phyloP scores from a whole-genome alignment of 2,888 invertebrate genomes.

The Ennomos erosarius region DNA sequence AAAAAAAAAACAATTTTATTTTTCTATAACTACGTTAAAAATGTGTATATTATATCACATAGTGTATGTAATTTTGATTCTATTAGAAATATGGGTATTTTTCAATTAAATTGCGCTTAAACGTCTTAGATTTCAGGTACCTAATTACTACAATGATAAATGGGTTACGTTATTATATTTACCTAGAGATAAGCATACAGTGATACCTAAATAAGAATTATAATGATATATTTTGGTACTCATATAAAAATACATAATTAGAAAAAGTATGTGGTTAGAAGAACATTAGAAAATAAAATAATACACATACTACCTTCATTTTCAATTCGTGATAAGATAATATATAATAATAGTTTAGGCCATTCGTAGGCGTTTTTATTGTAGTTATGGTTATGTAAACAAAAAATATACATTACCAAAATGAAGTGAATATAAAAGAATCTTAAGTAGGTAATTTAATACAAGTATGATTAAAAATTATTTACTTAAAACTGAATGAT shows the following conservation, averaged over 20 bases:
- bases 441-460: too few relatives aligned
- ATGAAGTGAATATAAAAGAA: too few relatives aligned
- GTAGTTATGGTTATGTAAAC: too few relatives aligned
- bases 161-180: conserved; percentile 6
- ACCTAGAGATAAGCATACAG: conserved; percentile 5
- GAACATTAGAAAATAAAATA: too few relatives aligned
- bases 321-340: too few relatives aligned
- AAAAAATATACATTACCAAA: too few relatives aligned
- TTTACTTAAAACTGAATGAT: conserved; percentile 61
- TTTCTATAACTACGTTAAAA: conserved; percentile 72
- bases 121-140: conserved; percentile 25
- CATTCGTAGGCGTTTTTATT: too few relatives aligned
- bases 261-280: too few relatives aligned
- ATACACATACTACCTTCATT: too few relatives aligned
- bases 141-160: conserved; percentile 22
- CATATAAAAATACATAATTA: too few relatives aligned
- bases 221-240: not conserved
- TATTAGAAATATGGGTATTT: conserved; percentile 41
- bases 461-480: conserved; percentile 31
- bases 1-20: conserved; percentile 64
- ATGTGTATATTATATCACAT: conserved; percentile 83
- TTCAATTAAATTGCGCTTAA: conserved; percentile 18
- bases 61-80: conserved; percentile 61
- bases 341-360: too few relatives aligned
- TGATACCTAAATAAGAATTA: not conserved